Conservation (phyloP, 2,888 invertebrate species). For the Acanthosoma haemorrhoidale region DNA sequence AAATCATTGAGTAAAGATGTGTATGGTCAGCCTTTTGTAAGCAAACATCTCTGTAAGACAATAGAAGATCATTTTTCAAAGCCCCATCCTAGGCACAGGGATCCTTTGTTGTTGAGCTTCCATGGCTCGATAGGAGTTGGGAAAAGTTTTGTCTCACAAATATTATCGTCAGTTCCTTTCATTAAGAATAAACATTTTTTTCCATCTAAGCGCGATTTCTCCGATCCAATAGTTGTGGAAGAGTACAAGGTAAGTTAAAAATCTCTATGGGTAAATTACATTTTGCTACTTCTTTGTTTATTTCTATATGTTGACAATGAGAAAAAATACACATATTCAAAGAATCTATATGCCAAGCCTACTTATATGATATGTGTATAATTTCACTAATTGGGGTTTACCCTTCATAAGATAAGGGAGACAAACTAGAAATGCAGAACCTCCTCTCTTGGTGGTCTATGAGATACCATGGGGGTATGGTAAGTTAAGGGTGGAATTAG, state of each 20-base stretch:
- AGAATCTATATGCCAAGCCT: too few species aligned
- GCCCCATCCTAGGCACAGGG: conserved; percentile 51
- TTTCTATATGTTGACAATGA: too few species aligned
- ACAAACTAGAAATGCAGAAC: too few species aligned
- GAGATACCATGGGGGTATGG: too few species aligned
- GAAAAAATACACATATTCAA: too few species aligned
- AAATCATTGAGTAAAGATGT: background rate
- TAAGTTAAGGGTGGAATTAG: too few species aligned
- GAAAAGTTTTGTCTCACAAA: conserved; percentile 72
- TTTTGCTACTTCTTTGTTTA: conserved; percentile 63
- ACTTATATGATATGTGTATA: too few species aligned
- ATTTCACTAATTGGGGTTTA: too few species aligned
- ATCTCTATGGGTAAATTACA: conserved; percentile 74
- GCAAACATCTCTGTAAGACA: background rate
- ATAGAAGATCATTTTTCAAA: conserved; percentile 15
- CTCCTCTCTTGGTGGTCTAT: too few species aligned
- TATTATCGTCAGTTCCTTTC: background rate
- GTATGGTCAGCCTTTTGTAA: conserved; percentile 17
- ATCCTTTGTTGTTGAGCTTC: conserved; percentile 86
- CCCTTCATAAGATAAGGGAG: too few species aligned
- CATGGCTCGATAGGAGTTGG: conserved; percentile 95
- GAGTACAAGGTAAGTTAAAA: conserved; percentile 69
- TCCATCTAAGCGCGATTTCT: conserved; percentile 45
- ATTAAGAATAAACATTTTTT: conserved; percentile 18
- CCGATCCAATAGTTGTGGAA: conserved; percentile 60